Evolutionary conservation across 2,797 vertebrate species (phyloP).

Genomic region (Danionella dracula): DNA sequence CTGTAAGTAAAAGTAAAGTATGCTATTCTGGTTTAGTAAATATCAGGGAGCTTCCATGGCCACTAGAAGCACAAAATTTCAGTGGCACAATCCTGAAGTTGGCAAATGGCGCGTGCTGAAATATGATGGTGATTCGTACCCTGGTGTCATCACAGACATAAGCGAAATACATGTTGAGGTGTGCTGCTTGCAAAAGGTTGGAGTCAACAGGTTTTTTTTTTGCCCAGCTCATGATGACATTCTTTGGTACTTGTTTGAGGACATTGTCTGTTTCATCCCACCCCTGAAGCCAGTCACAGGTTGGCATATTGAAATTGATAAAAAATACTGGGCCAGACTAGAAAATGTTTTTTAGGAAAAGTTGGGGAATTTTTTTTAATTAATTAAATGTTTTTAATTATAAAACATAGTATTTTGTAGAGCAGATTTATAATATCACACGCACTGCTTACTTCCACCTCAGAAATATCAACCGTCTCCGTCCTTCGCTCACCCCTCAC

Average conservation of each 20-base stretch:
- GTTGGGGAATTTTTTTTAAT: no score
- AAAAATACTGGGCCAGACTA: no score
- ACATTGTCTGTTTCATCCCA: conserved; percentile 3
- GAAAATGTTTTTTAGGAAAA: no score
- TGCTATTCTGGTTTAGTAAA: conserved; percentile 15
- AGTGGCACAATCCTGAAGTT: conserved; percentile 29
- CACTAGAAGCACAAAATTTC: not conserved
- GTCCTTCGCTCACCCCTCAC: no score
- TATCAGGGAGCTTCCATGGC: not conserved
- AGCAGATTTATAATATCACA: no score
- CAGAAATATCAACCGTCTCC: no score
- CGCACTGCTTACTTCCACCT: no score
- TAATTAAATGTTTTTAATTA: no score
- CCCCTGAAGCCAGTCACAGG: no score
- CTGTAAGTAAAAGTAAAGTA: conserved; percentile 29
- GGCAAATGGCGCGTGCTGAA: conserved; percentile 31
- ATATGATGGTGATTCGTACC: conserved; percentile 25
- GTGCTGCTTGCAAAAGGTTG: conserved; percentile 11
- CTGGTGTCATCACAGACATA: conserved; percentile 20
- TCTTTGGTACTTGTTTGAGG: conserved; percentile 28
- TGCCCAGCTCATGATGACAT: conserved; percentile 22
- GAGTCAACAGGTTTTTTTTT: conserved; percentile 27
- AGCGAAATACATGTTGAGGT: conserved; percentile 24
- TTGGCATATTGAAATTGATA: no score
- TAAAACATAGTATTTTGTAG: no score